phyloP scores from a whole-genome alignment of 2,888 invertebrate genomes.

The Ceriagrion tenellum region DNA sequence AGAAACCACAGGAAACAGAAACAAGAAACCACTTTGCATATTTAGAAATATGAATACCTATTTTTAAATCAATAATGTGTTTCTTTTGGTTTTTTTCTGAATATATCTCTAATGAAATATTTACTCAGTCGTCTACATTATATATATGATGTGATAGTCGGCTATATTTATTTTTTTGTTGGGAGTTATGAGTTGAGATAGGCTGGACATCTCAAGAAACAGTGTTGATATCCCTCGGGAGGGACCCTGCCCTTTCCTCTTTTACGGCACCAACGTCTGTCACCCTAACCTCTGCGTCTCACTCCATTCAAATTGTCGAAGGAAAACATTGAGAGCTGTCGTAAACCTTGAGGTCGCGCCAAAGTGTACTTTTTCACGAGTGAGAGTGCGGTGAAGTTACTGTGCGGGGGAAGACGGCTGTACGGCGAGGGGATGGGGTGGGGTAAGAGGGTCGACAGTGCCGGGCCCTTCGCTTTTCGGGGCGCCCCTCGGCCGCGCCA shows the following conservation, averaged over 20 bases:
- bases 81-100: no score
- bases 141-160: no score
- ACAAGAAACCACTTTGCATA: no score
- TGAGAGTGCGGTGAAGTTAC: neutral
- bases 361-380: constrained; percentile 14
- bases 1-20: no score
- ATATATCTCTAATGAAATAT: no score
- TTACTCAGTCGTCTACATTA: no score
- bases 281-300: neutral
- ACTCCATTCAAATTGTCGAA: neutral
- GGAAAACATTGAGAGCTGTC: constrained; percentile 13
- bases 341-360: constrained; percentile 38
- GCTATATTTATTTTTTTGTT: neutral
- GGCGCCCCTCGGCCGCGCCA: constrained; percentile 56
- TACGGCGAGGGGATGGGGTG: neutral
- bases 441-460: neutral
- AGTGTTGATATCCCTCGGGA: neutral
- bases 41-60: no score
- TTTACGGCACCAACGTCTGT: neutral
- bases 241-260: neutral
- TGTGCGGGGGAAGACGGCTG: neutral
- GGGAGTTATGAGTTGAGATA: neutral
- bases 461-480: neutral
- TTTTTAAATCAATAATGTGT: no score
- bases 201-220: neutral